Evolutionary conservation across 1,140 invertebrate genomes (phyloP).

Genomic region (Tetramorium parvispinum): DNA sequence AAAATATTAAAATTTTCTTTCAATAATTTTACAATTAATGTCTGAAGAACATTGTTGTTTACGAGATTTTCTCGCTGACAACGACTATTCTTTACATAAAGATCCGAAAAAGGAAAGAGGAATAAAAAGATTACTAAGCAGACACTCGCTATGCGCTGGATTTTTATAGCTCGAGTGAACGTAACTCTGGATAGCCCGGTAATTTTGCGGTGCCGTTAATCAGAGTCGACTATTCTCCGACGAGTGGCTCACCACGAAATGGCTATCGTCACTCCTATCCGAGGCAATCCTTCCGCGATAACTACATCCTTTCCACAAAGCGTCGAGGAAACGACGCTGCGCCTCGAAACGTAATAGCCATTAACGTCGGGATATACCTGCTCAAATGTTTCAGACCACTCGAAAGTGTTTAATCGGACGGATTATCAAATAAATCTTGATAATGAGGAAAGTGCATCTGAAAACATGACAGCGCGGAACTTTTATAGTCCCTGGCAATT

Average conservation of each 20-base stretch:
- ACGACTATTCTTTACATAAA: neutral
- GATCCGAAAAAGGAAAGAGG: neutral
- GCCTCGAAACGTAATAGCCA: neutral
- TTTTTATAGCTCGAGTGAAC: constrained; percentile 12
- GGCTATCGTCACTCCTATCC: constrained; percentile 19
- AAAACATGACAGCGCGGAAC: neutral
- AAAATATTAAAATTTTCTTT: neutral
- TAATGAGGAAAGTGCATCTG: neutral
- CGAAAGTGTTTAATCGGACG: neutral
- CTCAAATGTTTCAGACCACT: neutral
- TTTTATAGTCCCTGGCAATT: neutral
- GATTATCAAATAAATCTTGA: neutral
- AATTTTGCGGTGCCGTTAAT: constrained; percentile 45
- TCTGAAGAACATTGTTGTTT: neutral
- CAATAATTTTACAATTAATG: constrained; percentile 1
- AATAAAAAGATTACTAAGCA: neutral
- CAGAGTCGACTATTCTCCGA: constrained; percentile 24
- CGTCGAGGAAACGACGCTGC: neutral
- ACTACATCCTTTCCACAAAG: neutral
- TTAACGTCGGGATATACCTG: neutral
- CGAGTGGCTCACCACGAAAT: constrained; percentile 33
- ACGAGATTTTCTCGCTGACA: neutral
- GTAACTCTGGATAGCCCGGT: constrained; percentile 21
- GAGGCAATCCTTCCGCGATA: constrained; percentile 19
- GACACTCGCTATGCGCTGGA: neutral